Percentiles rank a stretch among this genome's conserved stretches.
Conservation (phyloP, 2,797 vertebrate species). For the Simalia tracyae region DNA sequence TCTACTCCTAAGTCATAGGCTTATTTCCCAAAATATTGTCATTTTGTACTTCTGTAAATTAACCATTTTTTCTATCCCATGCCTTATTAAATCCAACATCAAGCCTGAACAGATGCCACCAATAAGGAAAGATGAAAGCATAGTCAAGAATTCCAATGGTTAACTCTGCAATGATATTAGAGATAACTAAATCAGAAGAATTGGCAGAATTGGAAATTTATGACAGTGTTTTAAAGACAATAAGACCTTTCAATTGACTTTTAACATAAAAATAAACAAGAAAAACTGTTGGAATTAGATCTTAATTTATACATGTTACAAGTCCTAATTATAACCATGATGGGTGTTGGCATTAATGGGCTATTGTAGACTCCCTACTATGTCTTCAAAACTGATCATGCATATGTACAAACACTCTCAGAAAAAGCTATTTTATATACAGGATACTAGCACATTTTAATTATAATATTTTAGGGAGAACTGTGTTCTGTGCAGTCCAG, state of each 20-base stretch:
- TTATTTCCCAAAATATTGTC: neutral
- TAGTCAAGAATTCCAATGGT: neutral
- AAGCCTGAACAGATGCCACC: neutral
- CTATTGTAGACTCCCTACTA: neutral
- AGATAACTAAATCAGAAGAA: neutral
- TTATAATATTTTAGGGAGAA: neutral
- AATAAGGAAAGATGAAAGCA: neutral
- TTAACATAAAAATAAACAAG: neutral
- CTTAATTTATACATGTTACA: neutral
- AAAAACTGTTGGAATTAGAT: neutral
- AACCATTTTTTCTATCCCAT: neutral
- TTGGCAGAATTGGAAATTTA: neutral
- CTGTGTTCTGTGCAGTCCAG: neutral
- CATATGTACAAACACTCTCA: neutral
- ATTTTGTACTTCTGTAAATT: neutral
- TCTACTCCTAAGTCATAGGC: neutral
- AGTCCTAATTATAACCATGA: neutral
- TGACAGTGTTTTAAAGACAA: neutral
- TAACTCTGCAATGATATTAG: neutral
- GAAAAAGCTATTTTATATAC: neutral
- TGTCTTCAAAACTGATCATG: neutral
- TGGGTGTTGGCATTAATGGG: neutral
- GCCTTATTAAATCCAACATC: neutral
- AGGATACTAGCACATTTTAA: neutral
- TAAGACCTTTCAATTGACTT: neutral